phyloP scores from a whole-genome alignment of 2,113 vertebrate genomes.

The Condylura cristata region DNA sequence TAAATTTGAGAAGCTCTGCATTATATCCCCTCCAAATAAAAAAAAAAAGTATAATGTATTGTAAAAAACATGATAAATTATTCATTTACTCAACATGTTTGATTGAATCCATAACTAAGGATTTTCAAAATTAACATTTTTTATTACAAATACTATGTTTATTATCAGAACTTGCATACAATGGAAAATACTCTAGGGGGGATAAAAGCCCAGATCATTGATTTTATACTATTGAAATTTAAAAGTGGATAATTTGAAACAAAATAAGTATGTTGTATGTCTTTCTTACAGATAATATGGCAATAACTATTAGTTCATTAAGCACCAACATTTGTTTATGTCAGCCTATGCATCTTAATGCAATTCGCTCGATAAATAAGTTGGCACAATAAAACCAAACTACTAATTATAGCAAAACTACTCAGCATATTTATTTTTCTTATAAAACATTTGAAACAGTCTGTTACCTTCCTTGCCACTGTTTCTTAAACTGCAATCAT shows the following conservation, averaged over 20 bases:
- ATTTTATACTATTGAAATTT: not conserved
- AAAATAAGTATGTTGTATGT: not conserved
- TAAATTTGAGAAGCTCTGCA: not conserved
- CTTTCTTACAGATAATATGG: not conserved
- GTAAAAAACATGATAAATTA: not conserved
- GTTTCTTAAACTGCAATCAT: not conserved
- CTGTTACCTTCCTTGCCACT: not conserved
- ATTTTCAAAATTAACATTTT: not conserved
- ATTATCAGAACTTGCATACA: not conserved
- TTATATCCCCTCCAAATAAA: not conserved
- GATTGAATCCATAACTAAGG: not conserved
- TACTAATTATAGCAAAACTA: not conserved
- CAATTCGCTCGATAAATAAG: not conserved
- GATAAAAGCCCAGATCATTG: not conserved
- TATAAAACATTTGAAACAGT: not conserved
- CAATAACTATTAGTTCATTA: not conserved
- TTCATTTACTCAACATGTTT: not conserved
- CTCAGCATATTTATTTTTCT: slow-evolving; percentile 40
- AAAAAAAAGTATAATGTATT: not conserved
- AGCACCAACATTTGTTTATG: slow-evolving; percentile 1
- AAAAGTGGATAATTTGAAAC: not conserved
- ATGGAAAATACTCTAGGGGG: not conserved
- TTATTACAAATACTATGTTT: not conserved
- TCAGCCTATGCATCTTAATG: slow-evolving; percentile 11
- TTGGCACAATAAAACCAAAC: not conserved